Conservation (phyloP, 2,888 invertebrate species). For the Drosophila conformis region DNA sequence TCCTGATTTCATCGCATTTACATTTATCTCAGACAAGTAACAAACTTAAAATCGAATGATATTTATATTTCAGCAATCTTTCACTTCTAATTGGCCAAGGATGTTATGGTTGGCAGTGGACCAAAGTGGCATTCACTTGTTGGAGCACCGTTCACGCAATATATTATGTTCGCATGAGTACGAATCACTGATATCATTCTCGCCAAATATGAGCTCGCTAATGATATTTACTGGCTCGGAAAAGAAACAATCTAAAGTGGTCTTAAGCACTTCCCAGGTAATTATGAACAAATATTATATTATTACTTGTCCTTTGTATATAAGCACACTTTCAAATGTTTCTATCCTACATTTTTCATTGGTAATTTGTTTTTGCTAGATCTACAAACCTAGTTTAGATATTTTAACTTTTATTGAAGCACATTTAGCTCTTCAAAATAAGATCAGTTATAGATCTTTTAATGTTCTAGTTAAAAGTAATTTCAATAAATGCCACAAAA, state of each 20-base stretch:
- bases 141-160: slow-evolving; percentile 94
- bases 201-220: slow-evolving; percentile 95
- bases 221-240: slow-evolving; percentile 97
- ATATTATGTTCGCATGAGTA: slow-evolving; percentile 97
- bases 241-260: slow-evolving; percentile 96
- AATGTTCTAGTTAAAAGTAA: too few relatives aligned
- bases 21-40: not conserved
- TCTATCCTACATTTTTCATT: not conserved
- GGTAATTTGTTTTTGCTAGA: too few relatives aligned
- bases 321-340: not conserved
- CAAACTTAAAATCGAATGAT: not conserved
- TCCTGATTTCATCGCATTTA: not conserved
- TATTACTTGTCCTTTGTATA: not conserved
- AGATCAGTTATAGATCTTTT: too few relatives aligned
- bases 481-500: too few relatives aligned
- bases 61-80: slow-evolving; percentile 90
- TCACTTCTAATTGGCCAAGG: slow-evolving; percentile 97
- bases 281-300: slow-evolving; percentile 19
- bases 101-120: slow-evolving; percentile 97
- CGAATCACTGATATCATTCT: slow-evolving; percentile 94
- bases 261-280: slow-evolving; percentile 96
- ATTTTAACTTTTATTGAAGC: too few relatives aligned
- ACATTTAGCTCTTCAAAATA: too few relatives aligned
- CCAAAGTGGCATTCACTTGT: slow-evolving; percentile 94
- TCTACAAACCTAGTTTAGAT: not conserved